phyloP scores from a whole-genome alignment of 92 coral and sea anemone genomes.

The Pocillopora grandis region DNA sequence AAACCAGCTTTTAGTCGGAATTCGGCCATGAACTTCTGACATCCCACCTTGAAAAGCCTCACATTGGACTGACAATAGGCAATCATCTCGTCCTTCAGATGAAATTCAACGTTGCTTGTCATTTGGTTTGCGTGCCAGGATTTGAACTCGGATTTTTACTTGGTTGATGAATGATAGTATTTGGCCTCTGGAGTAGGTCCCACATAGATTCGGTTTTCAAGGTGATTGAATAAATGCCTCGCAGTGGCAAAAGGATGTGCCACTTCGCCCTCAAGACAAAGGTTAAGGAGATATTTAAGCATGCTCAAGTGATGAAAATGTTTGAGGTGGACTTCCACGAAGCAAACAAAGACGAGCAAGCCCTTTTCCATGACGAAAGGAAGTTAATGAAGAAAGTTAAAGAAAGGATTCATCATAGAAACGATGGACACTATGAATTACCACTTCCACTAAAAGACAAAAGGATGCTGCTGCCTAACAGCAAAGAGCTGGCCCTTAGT shows the following conservation, averaged over 20 bases:
- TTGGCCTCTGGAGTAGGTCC: no score
- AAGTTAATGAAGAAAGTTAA: conserved; percentile 10
- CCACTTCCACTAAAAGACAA: conserved; percentile 43
- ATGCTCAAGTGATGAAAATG: conserved; percentile 14
- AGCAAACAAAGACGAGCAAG: not conserved
- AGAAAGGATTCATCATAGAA: conserved; percentile 16
- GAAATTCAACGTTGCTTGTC: no score
- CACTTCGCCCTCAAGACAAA: conserved; percentile 20
- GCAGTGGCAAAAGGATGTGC: conserved; percentile 1
- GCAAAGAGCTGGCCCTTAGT: conserved; percentile 15
- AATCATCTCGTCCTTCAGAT: no score
- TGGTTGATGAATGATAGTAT: no score
- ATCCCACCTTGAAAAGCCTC: no score
- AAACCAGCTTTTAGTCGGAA: no score
- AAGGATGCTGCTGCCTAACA: conserved; percentile 20
- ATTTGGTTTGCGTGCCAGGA: no score
- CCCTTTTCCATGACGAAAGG: conserved; percentile 26
- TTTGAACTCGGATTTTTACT: no score
- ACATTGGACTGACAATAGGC: no score
- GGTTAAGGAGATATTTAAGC: conserved; percentile 1
- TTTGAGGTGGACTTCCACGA: conserved; percentile 22
- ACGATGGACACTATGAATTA: conserved; percentile 41
- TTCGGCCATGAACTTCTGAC: no score
- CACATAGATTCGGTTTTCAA: no score
- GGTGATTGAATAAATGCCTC: not conserved